Evolutionary conservation across 1,140 invertebrate species (phyloP), one percentile per base, ranked within the genome.

Genomic region (Cydia strobilella): DNA sequence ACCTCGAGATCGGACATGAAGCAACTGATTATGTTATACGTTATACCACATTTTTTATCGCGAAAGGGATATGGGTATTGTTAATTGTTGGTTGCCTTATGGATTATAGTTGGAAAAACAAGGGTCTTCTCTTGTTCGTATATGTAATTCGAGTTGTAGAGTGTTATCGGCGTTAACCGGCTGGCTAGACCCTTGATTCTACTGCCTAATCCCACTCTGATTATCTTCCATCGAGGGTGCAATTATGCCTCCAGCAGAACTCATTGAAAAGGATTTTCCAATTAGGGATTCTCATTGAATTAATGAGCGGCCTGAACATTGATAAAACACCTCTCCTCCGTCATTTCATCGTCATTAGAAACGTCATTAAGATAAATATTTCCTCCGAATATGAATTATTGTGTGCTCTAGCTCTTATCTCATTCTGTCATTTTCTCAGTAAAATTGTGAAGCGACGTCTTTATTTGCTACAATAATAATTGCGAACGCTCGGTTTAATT

Each of bases 211-310:
- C 80, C 78, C 66, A 73, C 75, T 76, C 72, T 74, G 74, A 81
- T 82, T 80, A 79, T 83, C 79, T 74, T 74, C 76, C 76, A 71
- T 74, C 73, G 74, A 81, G 82, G 80, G 81, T 81, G 79, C 83
- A 83, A 86, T 84, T 84, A 86, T 82, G 74, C 75, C 75, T 80
- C 77, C 79, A 80, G 71, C 69, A 78, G 74, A 71, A 80, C 74
- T 79, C 74, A 80, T 84, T 81, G 81, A 83, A 84, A 84, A 78
- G 82, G 82, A 85, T 86, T 84, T 82, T 79, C 80, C 79, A 82
- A 82, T 86, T 82, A 85, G 76, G 75, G 75, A 74, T 78, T 79
- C 80, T 77, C 78, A 69, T 84, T 78, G 80, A 84, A 84, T 86
- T 82, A 85, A 86, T 83, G 77, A 77, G 77, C 62, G 75, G 27